Base-by-base conservation (phyloP, 2,113 vertebrate genomes). In the Platichthys flesus region DNA sequence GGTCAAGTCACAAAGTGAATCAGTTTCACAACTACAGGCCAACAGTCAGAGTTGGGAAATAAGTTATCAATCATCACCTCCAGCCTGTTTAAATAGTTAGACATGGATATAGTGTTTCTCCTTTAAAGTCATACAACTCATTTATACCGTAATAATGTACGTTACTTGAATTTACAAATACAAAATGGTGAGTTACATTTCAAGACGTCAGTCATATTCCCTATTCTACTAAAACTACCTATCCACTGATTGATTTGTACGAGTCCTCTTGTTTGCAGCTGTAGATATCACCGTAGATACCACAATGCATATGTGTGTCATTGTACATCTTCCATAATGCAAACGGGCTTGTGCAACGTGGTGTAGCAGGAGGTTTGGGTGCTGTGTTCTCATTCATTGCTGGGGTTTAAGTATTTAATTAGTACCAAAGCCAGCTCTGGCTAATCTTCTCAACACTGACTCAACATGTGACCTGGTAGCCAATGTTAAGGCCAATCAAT, bases 341-440 rank as follows among this genome's bases (percentile, higher is more conserved):
- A 78, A 79, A 75, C 51, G 7, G 14, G 65, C 72, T 82, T 59
- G 83, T 70, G 71, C 74, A 67, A 20, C 28, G 57, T 60, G 67
- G 52, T 78, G 28, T 55, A 84, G 78, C 85, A 73, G 75, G 75
- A 85, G 85, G 76, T 82, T 85, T 88, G 88, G 84, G 90, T 78
- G 85, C 83, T 88, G 88, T 87, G 90, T 85, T 77, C 85, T 92
- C 90, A 90, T 91, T 93, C 92, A 93, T 74, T 81, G 92, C 90
- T 84, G 78, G 82, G 92, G 86, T 92, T 94, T 93, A 94, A 95
- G 93, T 85, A 94, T 95, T 92, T 94, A 95, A 94, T 94, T 94
- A 93, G 91, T 88, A 85, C 67, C 85, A 90, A 93, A 92, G 90
- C 92, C 90, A 91, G 91, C 92, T 88, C 83, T 64, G 37, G 90